Evolutionary conservation across 2,888 invertebrate genomes (phyloP).

Genomic region (Trimorus sp.): DNA sequence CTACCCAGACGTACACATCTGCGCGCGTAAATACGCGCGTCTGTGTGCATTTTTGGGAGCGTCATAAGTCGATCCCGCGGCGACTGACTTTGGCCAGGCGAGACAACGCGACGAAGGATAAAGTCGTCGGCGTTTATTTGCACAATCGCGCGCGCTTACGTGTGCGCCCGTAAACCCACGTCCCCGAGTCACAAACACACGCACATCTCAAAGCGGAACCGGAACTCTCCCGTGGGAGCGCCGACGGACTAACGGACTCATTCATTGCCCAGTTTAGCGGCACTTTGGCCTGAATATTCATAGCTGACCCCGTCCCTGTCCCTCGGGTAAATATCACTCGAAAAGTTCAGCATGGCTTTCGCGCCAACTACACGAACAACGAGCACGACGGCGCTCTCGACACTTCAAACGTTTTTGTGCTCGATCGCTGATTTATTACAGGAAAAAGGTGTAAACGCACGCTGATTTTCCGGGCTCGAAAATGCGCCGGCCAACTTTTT

Average conservation of each 20-base stretch:
- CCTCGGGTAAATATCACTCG: conserved; percentile 79
- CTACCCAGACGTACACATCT: too few species aligned
- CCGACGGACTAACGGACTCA: conserved; percentile 76
- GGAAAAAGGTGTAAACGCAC: conserved; percentile 53
- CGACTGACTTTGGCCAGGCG: conserved; percentile 12
- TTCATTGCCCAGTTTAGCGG: conserved; percentile 80
- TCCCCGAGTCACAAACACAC: conserved; percentile 54
- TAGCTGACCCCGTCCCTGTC: conserved; percentile 75
- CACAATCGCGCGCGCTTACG: conserved; percentile 44
- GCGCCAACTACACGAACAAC: conserved; percentile 67
- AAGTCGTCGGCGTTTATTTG: conserved; percentile 49
- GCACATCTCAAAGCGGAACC: conserved; percentile 66
- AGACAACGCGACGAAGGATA: conserved; percentile 26
- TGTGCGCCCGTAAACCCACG: conserved; percentile 41
- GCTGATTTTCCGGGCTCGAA: conserved; percentile 23
- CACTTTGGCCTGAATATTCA: conserved; percentile 81
- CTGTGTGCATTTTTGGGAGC: background rate
- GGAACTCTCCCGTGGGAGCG: conserved; percentile 66
- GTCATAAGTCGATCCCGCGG: conserved; percentile 3
- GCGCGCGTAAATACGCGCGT: too few species aligned
- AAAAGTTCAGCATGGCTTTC: conserved; percentile 76
- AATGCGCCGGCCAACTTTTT: background rate
- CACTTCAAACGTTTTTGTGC: conserved; percentile 67
- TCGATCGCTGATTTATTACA: conserved; percentile 58
- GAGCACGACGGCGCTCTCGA: conserved; percentile 56